Evolutionary conservation across 2,113 vertebrate genomes (phyloP).

Genomic region (Motacilla alba): DNA sequence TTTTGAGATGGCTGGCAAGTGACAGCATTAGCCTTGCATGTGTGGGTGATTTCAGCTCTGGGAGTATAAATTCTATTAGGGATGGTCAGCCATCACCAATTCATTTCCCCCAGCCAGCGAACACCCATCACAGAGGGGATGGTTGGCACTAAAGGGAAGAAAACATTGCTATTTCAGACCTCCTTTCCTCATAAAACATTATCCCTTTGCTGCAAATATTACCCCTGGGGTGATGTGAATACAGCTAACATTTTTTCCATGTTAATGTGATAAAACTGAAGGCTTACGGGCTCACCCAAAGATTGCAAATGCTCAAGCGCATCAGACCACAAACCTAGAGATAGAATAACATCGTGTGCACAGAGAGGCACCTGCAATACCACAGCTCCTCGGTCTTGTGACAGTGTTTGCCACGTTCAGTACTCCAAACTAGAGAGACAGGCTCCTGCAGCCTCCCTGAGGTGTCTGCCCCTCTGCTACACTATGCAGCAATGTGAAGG

Average conservation of each 20-base stretch:
- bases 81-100: neutral
- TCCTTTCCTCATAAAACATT: neutral
- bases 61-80: slow-evolving; percentile 9
- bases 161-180: neutral
- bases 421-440: neutral
- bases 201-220: neutral
- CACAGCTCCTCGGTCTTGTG: slow-evolving; percentile 6
- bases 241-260: neutral
- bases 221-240: neutral
- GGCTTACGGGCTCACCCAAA: neutral
- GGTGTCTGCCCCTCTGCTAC: neutral
- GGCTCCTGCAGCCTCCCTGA: neutral
- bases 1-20: neutral
- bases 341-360: neutral
- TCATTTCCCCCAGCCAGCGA: neutral
- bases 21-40: neutral
- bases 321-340: neutral
- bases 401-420: neutral
- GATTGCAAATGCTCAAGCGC: neutral
- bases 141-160: neutral
- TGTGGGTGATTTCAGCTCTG: slow-evolving; percentile 11
- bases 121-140: neutral
- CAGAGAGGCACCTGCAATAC: neutral
- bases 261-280: neutral
- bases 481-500: neutral